Evolutionary conservation across 1,140 invertebrate genomes (phyloP).

Genomic region (Temnothorax curvispinosus): DNA sequence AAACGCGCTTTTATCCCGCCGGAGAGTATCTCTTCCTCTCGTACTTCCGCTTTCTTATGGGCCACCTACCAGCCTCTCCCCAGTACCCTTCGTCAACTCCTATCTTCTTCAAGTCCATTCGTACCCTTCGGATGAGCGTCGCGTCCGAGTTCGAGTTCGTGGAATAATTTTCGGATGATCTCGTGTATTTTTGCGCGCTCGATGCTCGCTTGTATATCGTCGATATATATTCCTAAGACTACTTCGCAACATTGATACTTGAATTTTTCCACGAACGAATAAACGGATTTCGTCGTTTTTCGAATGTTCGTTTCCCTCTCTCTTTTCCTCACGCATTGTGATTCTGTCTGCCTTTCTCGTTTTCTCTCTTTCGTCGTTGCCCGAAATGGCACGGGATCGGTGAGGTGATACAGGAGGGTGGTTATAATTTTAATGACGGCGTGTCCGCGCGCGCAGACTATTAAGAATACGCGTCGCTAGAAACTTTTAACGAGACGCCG

Average conservation of each 20-base stretch:
- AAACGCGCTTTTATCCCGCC: constrained; percentile 73
- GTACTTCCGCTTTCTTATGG: constrained; percentile 38
- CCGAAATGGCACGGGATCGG: constrained; percentile 60
- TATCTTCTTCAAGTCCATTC: not conserved
- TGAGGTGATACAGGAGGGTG: constrained; percentile 77
- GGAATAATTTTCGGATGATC: not conserved
- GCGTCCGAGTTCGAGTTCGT: not conserved
- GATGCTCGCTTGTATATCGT: not conserved
- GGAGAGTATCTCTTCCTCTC: constrained; percentile 62
- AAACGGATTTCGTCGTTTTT: constrained; percentile 13
- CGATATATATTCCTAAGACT: not conserved
- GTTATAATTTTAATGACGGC: constrained; percentile 87
- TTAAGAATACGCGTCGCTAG: constrained; percentile 86
- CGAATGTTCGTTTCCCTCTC: constrained; percentile 54
- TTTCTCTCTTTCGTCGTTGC: constrained; percentile 17
- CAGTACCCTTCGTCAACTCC: not conserved
- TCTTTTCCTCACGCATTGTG: not conserved
- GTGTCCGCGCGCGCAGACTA: constrained; percentile 85
- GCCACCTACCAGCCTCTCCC: not conserved
- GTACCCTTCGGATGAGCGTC: not conserved
- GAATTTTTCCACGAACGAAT: constrained; percentile 30
- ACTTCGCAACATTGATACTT: not conserved
- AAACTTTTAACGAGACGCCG: constrained; percentile 86
- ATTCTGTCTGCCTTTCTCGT: not conserved
- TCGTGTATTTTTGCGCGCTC: not conserved